Evolutionary conservation across 2,797 vertebrate species (phyloP).

Genomic region (Benthosema pterotum): DNA sequence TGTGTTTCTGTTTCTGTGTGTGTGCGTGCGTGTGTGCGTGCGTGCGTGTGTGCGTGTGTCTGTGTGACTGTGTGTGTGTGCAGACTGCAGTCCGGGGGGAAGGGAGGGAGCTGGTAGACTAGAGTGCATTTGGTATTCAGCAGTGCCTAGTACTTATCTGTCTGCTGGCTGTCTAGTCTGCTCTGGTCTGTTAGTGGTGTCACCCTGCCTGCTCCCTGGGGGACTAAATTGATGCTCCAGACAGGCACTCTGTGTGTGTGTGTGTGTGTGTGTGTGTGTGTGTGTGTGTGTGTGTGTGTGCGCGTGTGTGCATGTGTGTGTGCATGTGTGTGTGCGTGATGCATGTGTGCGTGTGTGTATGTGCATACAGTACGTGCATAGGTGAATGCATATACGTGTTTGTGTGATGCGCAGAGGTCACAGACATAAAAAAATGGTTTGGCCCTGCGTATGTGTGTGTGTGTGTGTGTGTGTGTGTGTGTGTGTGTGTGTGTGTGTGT

Average conservation of each 20-base stretch:
- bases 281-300: constrained; percentile 32
- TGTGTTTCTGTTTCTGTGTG: constrained; percentile 20
- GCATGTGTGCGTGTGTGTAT: constrained; percentile 44
- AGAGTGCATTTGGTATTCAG: constrained; percentile 79
- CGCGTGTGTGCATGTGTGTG: constrained; percentile 31
- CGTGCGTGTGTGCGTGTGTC: constrained; percentile 2
- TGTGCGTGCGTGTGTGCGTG: constrained; percentile 15
- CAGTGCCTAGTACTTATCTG: constrained; percentile 81
- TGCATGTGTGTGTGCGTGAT: constrained; percentile 28
- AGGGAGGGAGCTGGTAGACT: constrained; percentile 62
- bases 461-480: constrained; percentile 15
- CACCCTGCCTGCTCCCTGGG: constrained; percentile 70
- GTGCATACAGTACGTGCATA: neutral
- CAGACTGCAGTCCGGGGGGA: constrained; percentile 58
- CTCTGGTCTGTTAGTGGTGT: constrained; percentile 81
- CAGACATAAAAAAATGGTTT: too few species aligned
- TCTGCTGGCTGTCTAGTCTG: constrained; percentile 80
- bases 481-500: constrained; percentile 1
- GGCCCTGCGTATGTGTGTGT: too few species aligned
- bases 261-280: constrained; percentile 34
- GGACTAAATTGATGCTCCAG: constrained; percentile 73
- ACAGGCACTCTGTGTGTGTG: constrained; percentile 45
- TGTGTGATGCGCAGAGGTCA: constrained; percentile 1
- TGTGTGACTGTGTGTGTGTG: constrained; percentile 4
- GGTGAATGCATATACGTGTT: constrained; percentile 5